Evolutionary conservation across 2,888 invertebrate genomes (phyloP).

Genomic region (Tinea trinotella): DNA sequence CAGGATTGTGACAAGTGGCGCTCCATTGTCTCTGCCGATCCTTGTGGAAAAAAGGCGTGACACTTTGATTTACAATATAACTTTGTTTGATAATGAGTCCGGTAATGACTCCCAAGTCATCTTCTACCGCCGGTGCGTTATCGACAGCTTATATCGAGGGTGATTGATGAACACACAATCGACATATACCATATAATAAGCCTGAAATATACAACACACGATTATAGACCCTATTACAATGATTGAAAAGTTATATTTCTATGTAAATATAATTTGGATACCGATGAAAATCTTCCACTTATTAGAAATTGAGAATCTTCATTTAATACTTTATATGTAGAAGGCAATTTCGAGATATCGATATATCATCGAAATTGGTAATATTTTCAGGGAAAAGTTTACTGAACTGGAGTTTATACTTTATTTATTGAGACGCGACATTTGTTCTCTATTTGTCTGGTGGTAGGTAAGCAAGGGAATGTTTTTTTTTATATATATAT

Average conservation of each 20-base stretch:
- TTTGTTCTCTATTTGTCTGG: too few relatives aligned
- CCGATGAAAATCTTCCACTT: slow-evolving; percentile 2
- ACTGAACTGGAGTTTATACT: too few relatives aligned
- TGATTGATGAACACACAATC: slow-evolving; percentile 5
- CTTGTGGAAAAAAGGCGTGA: too few relatives aligned
- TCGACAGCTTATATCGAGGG: slow-evolving; percentile 8
- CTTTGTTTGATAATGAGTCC: slow-evolving; percentile 1
- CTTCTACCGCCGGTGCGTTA: slow-evolving; percentile 7
- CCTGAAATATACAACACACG: background rate
- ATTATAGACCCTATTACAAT: background rate
- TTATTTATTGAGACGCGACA: too few relatives aligned
- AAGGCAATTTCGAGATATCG: slow-evolving; percentile 1
- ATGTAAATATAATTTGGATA: background rate
- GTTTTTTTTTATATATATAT: too few relatives aligned
- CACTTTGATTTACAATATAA: background rate
- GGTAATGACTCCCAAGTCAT: slow-evolving; percentile 16
- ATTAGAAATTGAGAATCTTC: slow-evolving; percentile 11
- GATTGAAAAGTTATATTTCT: background rate
- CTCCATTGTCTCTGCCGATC: too few relatives aligned
- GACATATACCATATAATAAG: background rate
- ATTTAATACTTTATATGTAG: background rate
- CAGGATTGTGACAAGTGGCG: too few relatives aligned
- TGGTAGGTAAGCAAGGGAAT: too few relatives aligned
- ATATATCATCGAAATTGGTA: background rate
- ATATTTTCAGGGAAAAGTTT: background rate